Evolutionary conservation across 2,113 vertebrate genomes (phyloP), one percentile per base, ranked within the genome.

Genomic region (Narcine bancroftii): DNA sequence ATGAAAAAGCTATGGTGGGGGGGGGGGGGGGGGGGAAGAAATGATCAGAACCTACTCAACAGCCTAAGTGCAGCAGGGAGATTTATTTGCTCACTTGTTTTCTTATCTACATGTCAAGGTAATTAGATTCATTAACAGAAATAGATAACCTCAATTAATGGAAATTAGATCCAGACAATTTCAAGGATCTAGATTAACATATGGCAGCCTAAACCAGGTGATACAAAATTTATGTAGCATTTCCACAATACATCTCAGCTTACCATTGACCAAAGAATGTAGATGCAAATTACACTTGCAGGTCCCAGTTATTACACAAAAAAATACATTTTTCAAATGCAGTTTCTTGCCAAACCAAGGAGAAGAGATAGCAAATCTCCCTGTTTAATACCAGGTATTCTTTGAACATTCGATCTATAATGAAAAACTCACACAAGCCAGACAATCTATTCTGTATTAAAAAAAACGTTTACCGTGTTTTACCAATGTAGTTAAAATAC

Each of bases 341-440:
- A 36, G 33, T 36, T 60, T 87, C 24, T 53, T 87, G 33, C 63
- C 21, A 47, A 91, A 71, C 21, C 63, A 33, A 69, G 89, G 89
- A 71, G 89, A 3, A 42, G 47, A 91, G 63, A 91, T 91, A 42
- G 60, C 45, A 65, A 69, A 39, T 69, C 66, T 91, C 89, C 89
- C 65, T 91, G 63, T 91, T 91, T 91, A 91, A 91, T 45, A 69
- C 39, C 21, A 91, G 39, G 63, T 91, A 69, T 69, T 91, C 89
- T 91, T 91, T 91, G 65, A 91, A 91, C 89, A 71, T 91, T 91
- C 89, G 39, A 91, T 24, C 45, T 69, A 66, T 63, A 36, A 15
- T 91, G 89, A 91, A 91, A 91, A 91, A 91, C 71, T 47, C 63
- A 91, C 65, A 89, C 53, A 91, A 91, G 89, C 36, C 89, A 91